phyloP scores from a whole-genome alignment of 2,797 vertebrate genomes.

The Poecilia velifera region DNA sequence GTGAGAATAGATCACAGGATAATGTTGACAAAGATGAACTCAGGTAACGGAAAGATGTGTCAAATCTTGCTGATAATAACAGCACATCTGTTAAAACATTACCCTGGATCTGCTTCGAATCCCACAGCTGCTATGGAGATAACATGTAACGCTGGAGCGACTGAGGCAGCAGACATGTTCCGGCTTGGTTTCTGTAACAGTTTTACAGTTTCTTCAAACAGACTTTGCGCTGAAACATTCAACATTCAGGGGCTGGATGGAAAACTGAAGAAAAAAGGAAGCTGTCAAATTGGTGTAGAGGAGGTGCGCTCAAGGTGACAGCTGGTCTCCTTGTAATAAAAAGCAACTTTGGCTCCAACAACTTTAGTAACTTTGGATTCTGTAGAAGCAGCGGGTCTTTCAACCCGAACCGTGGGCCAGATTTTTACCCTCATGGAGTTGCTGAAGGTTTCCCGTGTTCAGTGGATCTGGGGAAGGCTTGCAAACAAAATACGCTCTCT shows the following conservation, averaged over 20 bases:
- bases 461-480: neutral
- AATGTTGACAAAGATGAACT: constrained; percentile 2
- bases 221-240: constrained; percentile 13
- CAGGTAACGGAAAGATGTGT: neutral
- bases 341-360: neutral
- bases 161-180: constrained; percentile 27
- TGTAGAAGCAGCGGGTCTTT: neutral
- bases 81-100: neutral
- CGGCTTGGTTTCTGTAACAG: constrained; percentile 13
- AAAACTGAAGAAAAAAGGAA: constrained; percentile 11
- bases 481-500: neutral
- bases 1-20: neutral
- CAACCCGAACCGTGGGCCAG: neutral
- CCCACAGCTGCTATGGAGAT: constrained; percentile 4
- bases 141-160: constrained; percentile 3
- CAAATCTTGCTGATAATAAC: constrained; percentile 12
- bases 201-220: constrained; percentile 20
- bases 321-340: neutral
- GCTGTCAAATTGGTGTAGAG: constrained; percentile 17
- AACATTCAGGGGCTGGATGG: neutral
- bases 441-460: neutral
- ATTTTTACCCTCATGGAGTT: neutral
- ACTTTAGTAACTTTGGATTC: neutral
- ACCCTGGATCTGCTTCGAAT: neutral
- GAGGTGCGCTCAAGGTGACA: constrained; percentile 11